These are phyloP conservation scores for Balearica regulorum DNA, from an alignment of 2,797 vertebrate genomes.

Conservation along the genomic window DNA sequence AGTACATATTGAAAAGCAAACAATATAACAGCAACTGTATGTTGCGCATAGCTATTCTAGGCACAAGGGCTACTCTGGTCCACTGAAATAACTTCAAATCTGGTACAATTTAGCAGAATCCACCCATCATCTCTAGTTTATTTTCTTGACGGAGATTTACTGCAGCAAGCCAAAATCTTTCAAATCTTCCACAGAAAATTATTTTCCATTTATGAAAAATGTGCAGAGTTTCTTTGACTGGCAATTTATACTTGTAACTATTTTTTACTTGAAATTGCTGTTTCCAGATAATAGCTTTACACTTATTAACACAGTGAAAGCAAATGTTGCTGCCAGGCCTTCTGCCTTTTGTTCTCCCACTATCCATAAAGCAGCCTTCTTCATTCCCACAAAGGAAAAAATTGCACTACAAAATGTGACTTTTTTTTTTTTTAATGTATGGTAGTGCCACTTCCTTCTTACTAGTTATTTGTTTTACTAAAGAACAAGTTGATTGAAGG, in stretches of 20 bases:
- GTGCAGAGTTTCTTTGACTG: neutral
- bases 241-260: neutral
- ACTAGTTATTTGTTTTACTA: neutral
- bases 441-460: neutral
- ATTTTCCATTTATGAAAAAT: constrained; percentile 5
- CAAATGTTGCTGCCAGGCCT: neutral
- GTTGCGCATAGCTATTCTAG: neutral
- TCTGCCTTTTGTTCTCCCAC: neutral
- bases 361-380: neutral
- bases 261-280: neutral
- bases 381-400: neutral
- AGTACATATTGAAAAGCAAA: constrained; percentile 1
- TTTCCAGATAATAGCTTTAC: neutral
- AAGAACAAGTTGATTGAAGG: neutral
- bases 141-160: neutral
- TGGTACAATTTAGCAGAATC: neutral
- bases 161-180: neutral
- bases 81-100: neutral
- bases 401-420: neutral
- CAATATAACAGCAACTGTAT: neutral
- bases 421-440: no score
- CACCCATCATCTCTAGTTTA: neutral
- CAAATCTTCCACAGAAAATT: neutral
- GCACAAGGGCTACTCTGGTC: neutral
- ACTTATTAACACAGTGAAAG: neutral